Percentiles rank a stretch among this genome's conserved stretches.
phyloP scores from a whole-genome alignment of 2,888 invertebrate genomes.

The Tetanocera ferruginea region DNA sequence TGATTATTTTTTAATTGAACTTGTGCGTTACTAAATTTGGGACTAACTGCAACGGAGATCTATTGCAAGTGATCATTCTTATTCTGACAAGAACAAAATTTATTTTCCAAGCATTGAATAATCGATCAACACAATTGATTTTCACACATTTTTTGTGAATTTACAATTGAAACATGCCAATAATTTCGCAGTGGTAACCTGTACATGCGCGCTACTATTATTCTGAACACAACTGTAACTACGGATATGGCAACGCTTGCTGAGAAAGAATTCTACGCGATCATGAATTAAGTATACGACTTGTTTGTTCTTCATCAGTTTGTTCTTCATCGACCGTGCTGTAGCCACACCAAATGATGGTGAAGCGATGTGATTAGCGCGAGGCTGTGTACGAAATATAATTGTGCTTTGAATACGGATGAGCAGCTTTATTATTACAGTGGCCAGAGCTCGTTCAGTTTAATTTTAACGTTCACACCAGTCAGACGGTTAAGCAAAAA shows the following conservation, averaged over 20 bases:
- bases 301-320: not conserved
- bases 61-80: too few species aligned
- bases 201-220: too few species aligned
- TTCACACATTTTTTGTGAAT: too few species aligned
- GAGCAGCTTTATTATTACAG: slow-evolving; percentile 14
- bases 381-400: not conserved
- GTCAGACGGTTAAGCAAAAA: not conserved
- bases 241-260: slow-evolving; percentile 1
- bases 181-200: too few species aligned
- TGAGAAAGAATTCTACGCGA: not conserved
- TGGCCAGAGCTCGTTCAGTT: slow-evolving; percentile 22
- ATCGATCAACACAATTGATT: too few species aligned
- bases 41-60: too few species aligned
- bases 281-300: not conserved
- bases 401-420: slow-evolving; percentile 4
- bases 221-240: too few species aligned
- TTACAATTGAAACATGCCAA: too few species aligned
- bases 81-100: too few species aligned
- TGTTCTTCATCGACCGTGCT: slow-evolving; percentile 7
- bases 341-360: not conserved
- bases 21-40: too few species aligned
- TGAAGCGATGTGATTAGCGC: not conserved
- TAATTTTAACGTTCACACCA: slow-evolving; percentile 14
- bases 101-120: too few species aligned
- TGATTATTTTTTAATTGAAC: too few species aligned